phyloP scores from a whole-genome alignment of 1,140 invertebrate species.

The Tigriopus japonicus region DNA sequence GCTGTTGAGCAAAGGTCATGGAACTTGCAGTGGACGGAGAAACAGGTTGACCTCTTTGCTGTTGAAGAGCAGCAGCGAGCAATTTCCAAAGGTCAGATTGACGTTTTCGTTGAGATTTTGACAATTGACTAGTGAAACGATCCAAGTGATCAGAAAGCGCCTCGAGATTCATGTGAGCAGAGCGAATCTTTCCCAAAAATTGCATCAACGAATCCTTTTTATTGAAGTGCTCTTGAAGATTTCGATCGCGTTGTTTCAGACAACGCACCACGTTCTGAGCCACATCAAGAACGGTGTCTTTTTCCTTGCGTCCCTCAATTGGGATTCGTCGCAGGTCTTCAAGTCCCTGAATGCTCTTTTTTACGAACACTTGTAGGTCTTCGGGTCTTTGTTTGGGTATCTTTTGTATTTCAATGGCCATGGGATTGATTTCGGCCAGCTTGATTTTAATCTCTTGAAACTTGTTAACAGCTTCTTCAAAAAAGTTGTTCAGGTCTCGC shows the following conservation, averaged over 20 bases:
- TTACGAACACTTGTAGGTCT: not conserved
- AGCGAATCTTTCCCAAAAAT: not conserved
- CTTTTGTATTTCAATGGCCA: not conserved
- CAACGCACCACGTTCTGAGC: not conserved
- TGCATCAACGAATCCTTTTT: not conserved
- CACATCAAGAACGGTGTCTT: not conserved
- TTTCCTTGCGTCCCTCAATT: not conserved
- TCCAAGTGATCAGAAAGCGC: not conserved
- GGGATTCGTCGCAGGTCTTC: not conserved
- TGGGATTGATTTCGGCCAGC: not conserved
- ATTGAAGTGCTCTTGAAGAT: not conserved
- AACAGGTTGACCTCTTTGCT: not conserved
- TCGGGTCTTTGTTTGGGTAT: not conserved
- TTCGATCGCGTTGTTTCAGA: not conserved
- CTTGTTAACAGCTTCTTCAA: not conserved
- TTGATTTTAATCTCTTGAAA: not conserved
- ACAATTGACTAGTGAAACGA: not conserved
- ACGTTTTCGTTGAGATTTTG: not conserved
- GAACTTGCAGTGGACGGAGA: not conserved
- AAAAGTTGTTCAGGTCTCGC: not conserved
- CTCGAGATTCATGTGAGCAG: not conserved
- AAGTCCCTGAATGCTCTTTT: not conserved
- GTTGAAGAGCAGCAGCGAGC: slow-evolving; percentile 1
- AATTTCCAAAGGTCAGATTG: slow-evolving; percentile 5
- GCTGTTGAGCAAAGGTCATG: too few species aligned